Percentiles rank a stretch among this genome's conserved stretches.
Conservation (phyloP, 2,113 vertebrate genomes). For the Brachyhypopomus occidentalis region DNA sequence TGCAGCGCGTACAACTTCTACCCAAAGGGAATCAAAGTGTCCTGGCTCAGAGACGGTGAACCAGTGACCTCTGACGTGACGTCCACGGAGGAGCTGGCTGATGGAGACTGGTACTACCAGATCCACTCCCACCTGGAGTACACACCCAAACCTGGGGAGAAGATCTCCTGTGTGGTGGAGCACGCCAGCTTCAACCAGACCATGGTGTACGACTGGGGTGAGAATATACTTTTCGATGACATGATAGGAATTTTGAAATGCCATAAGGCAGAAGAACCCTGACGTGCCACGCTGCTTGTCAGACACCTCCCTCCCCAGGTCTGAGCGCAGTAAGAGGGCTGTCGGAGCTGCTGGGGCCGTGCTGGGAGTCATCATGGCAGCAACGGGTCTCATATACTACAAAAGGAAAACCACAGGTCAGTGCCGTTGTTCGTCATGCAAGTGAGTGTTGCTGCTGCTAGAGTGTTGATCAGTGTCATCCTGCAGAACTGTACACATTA, state of each 20-base stretch:
- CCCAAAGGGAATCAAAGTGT: constrained; percentile 48
- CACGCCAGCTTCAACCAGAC: constrained; percentile 33
- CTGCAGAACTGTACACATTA: too few relatives aligned
- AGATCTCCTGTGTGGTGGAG: constrained; percentile 54
- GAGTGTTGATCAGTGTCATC: too few relatives aligned
- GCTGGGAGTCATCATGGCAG: constrained; percentile 30
- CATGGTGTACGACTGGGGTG: constrained; percentile 43
- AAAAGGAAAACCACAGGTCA: constrained; percentile 36
- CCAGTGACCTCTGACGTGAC: constrained; percentile 31
- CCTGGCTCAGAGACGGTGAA: constrained; percentile 47
- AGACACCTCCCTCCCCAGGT: constrained; percentile 37
- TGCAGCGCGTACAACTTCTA: constrained; percentile 58
- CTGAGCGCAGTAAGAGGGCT: constrained; percentile 32
- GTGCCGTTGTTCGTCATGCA: too few relatives aligned
- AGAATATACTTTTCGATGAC: not conserved
- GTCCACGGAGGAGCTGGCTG: constrained; percentile 45
- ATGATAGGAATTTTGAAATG: too few relatives aligned
- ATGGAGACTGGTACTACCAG: constrained; percentile 56
- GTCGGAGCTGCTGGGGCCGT: constrained; percentile 40
- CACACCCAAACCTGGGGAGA: constrained; percentile 51
- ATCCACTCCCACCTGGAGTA: constrained; percentile 56
- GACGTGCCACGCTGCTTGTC: not conserved
- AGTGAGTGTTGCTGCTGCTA: too few relatives aligned
- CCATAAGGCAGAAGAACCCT: too few relatives aligned
- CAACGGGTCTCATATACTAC: constrained; percentile 46